Evolutionary conservation across 30 jellyfish, hydroid and myxozoan species (phyloP), one percentile per base, ranked within the genome.

Genomic region (Pseudorhiza aurosa): DNA sequence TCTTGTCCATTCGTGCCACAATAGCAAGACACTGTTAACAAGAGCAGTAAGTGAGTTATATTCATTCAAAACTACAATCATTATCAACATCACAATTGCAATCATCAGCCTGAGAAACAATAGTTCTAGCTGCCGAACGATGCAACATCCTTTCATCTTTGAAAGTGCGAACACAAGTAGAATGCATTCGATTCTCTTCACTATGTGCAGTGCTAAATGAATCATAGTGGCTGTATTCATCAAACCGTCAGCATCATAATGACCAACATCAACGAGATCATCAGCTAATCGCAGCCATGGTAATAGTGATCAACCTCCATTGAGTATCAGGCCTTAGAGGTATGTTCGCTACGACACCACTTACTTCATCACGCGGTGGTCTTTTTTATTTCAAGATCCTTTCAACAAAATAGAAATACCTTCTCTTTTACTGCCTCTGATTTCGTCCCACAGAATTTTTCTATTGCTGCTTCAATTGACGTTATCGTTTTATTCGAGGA

Each of bases 71-170:
- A n/a, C n/a, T n/a, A n/a, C n/a, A n/a, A n/a, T n/a, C n/a, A n/a
- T n/a, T n/a, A n/a, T n/a, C n/a, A n/a, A n/a, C n/a, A n/a, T n/a
- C n/a, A n/a, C n/a, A n/a, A n/a, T n/a, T n/a, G n/a, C n/a, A n/a
- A n/a, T n/a, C n/a, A n/a, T n/a, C n/a, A n/a, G n/a, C n/a, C n/a
- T n/a, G n/a, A n/a, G 36, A 78, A 64, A 45, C 47, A 28, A 60
- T 24, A 11, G 14, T 29, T 4, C 39, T 55, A 28, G 77, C 63
- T 10, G 67, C 55, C 6, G 17, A 30, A n/a, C 62, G 51, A 0
- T 81, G 93, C 71, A 68, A 81, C 51, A n/a, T 14, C 8, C 19
- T 81, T 43, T 53, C 93, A 49, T 70, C 78, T 27, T 49, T 62
- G 74, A 45, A 62, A 50, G 49, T 78, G 19, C 90, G 63, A 42